Percentiles rank a stretch among this genome's conserved stretches.
These are phyloP conservation scores for Diploscapter pachys DNA, from an alignment of 1,140 invertebrate species.

Conservation along the genomic window DNA sequence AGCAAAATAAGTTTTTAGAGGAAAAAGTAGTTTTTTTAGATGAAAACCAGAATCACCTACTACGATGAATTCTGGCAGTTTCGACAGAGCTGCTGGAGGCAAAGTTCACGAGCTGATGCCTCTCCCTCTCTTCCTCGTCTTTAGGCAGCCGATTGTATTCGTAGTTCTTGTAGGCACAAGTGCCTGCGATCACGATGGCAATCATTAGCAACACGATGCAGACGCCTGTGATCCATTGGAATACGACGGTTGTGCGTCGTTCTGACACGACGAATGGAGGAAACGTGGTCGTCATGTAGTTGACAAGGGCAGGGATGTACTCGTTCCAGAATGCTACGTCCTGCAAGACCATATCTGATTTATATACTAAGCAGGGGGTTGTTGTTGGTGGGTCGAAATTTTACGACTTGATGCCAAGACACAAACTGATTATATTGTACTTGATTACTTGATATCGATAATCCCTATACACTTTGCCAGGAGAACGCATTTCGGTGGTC, in stretches of 20 bases:
- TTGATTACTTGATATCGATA: conserved; percentile 42
- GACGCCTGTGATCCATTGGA: conserved; percentile 44
- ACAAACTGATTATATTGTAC: too few species aligned
- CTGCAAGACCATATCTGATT: conserved; percentile 1
- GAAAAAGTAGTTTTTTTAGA: background rate
- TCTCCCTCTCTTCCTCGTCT: conserved; percentile 11
- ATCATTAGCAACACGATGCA: conserved; percentile 42
- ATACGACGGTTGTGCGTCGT: conserved; percentile 43
- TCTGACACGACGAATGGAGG: conserved; percentile 48
- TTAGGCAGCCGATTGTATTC: background rate
- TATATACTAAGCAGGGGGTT: too few species aligned
- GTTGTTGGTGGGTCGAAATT: too few species aligned
- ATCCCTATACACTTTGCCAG: conserved; percentile 45
- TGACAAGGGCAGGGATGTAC: conserved; percentile 54
- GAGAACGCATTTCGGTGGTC: conserved; percentile 7
- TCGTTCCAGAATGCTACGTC: conserved; percentile 57
- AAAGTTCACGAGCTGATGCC: conserved; percentile 1
- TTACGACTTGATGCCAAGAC: too few species aligned
- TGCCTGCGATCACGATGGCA: conserved; percentile 44
- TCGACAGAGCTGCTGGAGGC: background rate
- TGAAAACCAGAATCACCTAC: background rate
- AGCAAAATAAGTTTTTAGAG: background rate
- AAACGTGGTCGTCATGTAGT: conserved; percentile 58
- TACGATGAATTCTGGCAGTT: conserved; percentile 12
- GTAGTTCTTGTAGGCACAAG: conserved; percentile 44